These are phyloP conservation scores for Metaphire vulgaris DNA, from an alignment of 1,140 invertebrate species.

Conservation along the genomic window DNA sequence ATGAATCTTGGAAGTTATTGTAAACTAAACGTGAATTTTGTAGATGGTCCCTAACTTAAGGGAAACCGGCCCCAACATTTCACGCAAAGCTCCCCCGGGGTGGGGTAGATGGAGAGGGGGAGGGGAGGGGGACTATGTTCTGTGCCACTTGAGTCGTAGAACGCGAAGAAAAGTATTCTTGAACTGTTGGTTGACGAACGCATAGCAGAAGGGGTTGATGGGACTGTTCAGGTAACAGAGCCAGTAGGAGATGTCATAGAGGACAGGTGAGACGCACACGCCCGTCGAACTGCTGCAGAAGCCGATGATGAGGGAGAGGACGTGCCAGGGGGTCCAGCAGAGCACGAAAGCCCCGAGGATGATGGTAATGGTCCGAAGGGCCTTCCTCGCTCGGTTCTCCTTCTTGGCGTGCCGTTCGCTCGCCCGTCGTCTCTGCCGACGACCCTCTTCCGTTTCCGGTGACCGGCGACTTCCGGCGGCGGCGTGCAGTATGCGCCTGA, in stretches of 20 bases:
- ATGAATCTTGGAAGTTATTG: no score
- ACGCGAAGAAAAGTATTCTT: constrained; percentile 81
- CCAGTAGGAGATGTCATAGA: constrained; percentile 97
- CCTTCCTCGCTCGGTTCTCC: constrained; percentile 95
- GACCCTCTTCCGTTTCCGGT: not conserved
- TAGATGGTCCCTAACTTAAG: no score
- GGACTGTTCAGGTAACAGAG: no score
- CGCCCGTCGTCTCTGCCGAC: not conserved
- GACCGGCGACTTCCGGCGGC: no score
- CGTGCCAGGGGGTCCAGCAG: constrained; percentile 99
- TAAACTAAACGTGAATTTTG: no score
- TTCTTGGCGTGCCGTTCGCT: constrained; percentile 20
- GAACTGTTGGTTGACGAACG: constrained; percentile 99
- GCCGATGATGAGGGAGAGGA: constrained; percentile 84
- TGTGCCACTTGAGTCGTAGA: constrained; percentile 39
- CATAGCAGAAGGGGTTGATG: no score
- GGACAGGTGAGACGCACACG: constrained; percentile 71
- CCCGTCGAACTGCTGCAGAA: constrained; percentile 68
- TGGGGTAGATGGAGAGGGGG: no score
- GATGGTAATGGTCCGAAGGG: constrained; percentile 95
- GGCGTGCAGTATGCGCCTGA: no score
- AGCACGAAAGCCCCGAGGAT: constrained; percentile 95
- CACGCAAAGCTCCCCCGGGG: no score
- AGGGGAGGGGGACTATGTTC: no score
- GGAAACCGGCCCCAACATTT: no score